These are phyloP conservation scores for Cyphomyrus discorhynchus DNA, from an alignment of 2,113 vertebrate species.

Conservation along the genomic window DNA sequence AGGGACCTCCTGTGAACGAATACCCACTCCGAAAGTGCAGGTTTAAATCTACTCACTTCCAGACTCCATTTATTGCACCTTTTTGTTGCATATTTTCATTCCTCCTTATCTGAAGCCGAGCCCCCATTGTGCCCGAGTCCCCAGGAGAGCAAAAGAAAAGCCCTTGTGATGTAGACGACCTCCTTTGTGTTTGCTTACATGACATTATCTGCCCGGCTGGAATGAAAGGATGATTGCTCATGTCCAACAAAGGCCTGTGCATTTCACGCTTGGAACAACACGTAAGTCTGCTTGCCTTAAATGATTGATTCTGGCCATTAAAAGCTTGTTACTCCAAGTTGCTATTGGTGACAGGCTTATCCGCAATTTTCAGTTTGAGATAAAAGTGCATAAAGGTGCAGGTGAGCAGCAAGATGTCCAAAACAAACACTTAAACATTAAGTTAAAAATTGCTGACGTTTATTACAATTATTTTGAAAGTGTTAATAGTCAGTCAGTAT, in stretches of 20 bases:
- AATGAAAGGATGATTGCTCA: conserved; percentile 28
- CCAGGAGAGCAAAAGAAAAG: conserved; percentile 35
- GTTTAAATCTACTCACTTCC: conserved; percentile 27
- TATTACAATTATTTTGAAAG: not conserved
- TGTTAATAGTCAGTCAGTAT: not conserved
- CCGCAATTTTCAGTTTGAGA: not conserved
- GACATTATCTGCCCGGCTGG: conserved; percentile 34
- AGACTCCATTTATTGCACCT: conserved; percentile 27
- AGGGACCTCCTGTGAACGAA: conserved; percentile 24
- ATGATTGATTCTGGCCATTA: conserved; percentile 25
- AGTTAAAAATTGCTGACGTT: not conserved
- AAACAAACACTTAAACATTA: not conserved
- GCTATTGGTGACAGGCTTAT: not conserved
- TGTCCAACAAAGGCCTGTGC: conserved; percentile 29
- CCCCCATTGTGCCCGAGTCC: conserved; percentile 29
- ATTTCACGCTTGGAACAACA: conserved; percentile 32
- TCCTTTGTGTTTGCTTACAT: conserved; percentile 44
- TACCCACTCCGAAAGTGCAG: conserved; percentile 13
- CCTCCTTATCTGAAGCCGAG: conserved; percentile 16
- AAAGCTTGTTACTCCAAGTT: conserved; percentile 8
- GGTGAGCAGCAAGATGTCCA: not conserved
- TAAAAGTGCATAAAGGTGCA: not conserved
- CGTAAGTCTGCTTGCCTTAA: conserved; percentile 34
- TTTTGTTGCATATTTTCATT: conserved; percentile 23
- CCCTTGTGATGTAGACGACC: conserved; percentile 56